phyloP scores from a whole-genome alignment of 2,113 vertebrate species.

The Felis catus region F.catus_Fca126_mat1.0 CM031417.1:60254501-60255000 shows the following conservation, averaged over 20 bases:
- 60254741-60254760: background rate
- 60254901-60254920: too few relatives aligned
- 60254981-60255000: too few relatives aligned
- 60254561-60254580: background rate
- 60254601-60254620: background rate
- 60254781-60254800: background rate
- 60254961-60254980: too few relatives aligned
- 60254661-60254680: background rate
- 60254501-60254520: background rate
- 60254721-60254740: background rate
- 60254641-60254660: background rate
- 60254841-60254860: background rate
- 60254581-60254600: background rate
- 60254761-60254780: conserved; percentile 14
- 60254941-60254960: too few relatives aligned
- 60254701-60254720: background rate
- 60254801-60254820: background rate
- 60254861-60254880: conserved; percentile 2
- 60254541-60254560: background rate
- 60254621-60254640: background rate
- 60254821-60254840: conserved; percentile 40
- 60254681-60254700: background rate
- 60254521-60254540: background rate
- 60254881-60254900: background rate
- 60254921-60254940: too few relatives aligned